Evolutionary conservation across 2,113 vertebrate genomes (phyloP), one percentile per base, ranked within the genome.

Genomic region (Poicephalus gulielmi): DNA sequence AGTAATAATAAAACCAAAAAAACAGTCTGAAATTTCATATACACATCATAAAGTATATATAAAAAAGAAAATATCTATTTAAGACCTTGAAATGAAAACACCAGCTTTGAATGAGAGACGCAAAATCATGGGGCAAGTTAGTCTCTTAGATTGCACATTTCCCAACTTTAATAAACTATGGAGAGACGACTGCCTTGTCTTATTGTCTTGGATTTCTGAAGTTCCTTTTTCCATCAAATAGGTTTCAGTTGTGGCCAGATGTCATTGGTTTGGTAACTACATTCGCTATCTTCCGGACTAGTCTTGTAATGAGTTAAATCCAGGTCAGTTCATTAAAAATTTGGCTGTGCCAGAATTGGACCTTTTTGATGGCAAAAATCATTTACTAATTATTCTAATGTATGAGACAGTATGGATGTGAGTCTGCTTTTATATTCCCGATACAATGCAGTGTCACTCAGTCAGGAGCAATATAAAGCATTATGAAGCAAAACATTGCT

Each of bases 11-110:
- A 52, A 20, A 35, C 31, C 46, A 49, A 17, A 52, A 43, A 71
- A 35, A 10, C 49, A 41, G 10, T 23, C 16, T 91, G 30, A 83
- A 18, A 5, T 67, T 77, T 46, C 33, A 14, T 46, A 90, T 67
- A 37, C 28, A 31, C 7, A 69, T 39, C 16, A 49, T 10, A 64
- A 70, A 95, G 17, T 16, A 23, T 7, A 78, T 27, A 78, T 27
- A 79, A 82, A 49, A 18, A 3, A 16, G 1, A 57, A 90, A 88
- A 59, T n/a, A 84, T 7, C 27, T 2, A 19, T 46, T 86, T 66
- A 43, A 55, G 27, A 75, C 93, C 41, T 69, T 91, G 44, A 91
- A 95, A 86, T 81, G 47, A 91, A 91, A 92, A 87, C 46, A 66
- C 7, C 23, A 76, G 11, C 20, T 71, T 68, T 68, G 55, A 94